phyloP scores from a whole-genome alignment of 2,113 vertebrate genomes.

The Nematolebias whitei region DNA sequence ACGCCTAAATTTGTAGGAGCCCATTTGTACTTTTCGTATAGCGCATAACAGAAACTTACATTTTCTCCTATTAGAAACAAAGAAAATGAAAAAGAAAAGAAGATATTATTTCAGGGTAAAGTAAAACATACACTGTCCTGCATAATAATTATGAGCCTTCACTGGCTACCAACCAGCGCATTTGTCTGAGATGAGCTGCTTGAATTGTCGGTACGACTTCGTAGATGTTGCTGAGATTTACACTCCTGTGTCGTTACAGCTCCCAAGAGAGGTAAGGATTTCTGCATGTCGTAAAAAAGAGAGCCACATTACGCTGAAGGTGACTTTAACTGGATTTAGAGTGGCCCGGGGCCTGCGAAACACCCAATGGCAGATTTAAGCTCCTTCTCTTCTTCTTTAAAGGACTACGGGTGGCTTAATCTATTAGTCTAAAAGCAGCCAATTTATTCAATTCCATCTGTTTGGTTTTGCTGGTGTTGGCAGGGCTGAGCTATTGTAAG shows the following conservation, averaged over 20 bases:
- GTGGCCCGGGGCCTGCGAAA: constrained; percentile 54
- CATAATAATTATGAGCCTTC: constrained; percentile 69
- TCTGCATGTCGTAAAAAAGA: constrained; percentile 81
- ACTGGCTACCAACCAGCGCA: constrained; percentile 54
- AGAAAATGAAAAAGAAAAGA: constrained; percentile 19
- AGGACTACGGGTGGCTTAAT: constrained; percentile 74
- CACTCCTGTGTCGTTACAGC: constrained; percentile 68
- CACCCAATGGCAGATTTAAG: constrained; percentile 79
- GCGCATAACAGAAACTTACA: constrained; percentile 11
- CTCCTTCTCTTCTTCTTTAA: constrained; percentile 69
- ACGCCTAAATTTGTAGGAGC: constrained; percentile 19
- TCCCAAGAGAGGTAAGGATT: constrained; percentile 71
- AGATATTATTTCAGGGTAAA: constrained; percentile 53
- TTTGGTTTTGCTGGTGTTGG: constrained; percentile 73
- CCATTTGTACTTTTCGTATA: constrained; percentile 9
- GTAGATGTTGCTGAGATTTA: constrained; percentile 79
- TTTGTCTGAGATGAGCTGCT: constrained; percentile 69
- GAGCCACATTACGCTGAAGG: constrained; percentile 81
- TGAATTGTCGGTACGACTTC: constrained; percentile 68
- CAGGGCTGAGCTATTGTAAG: constrained; percentile 67
- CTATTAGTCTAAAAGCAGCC: constrained; percentile 81
- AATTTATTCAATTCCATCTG: constrained; percentile 83
- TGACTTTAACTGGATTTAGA: constrained; percentile 85
- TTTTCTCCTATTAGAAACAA: constrained; percentile 6
- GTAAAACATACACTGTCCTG: constrained; percentile 67